These are phyloP conservation scores for Ceratina australensis DNA, from an alignment of 1,140 invertebrate genomes.

Conservation along the genomic window DNA sequence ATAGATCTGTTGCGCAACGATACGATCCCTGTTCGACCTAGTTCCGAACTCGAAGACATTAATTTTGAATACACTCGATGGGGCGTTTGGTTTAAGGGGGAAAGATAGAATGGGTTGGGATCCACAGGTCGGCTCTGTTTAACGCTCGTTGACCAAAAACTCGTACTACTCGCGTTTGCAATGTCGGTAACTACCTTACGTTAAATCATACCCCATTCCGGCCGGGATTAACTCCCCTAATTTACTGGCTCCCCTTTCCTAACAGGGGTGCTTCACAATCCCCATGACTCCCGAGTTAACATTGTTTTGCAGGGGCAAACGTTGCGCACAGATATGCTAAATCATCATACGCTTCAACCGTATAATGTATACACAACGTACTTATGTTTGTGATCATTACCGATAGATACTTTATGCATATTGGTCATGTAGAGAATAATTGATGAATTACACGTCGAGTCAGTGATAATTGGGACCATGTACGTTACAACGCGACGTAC, in stretches of 20 bases:
- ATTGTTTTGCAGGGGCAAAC: slow-evolving; percentile 41
- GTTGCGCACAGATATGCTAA: slow-evolving; percentile 13
- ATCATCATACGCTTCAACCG: background rate
- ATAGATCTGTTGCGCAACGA: background rate
- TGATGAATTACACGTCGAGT: slow-evolving; percentile 25
- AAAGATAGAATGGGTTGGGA: background rate
- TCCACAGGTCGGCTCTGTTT: slow-evolving; percentile 11
- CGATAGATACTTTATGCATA: slow-evolving; percentile 46
- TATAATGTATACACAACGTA: slow-evolving; percentile 26
- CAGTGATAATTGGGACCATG: slow-evolving; percentile 5
- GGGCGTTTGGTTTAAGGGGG: too few relatives aligned
- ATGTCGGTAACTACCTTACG: slow-evolving; percentile 27
- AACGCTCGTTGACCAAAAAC: slow-evolving; percentile 11
- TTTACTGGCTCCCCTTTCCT: slow-evolving; percentile 51
- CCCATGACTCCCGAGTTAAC: slow-evolving; percentile 43
- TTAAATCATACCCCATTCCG: slow-evolving; percentile 51
- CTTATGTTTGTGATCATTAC: slow-evolving; percentile 38
- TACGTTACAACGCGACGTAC: background rate
- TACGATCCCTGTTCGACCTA: slow-evolving; percentile 32
- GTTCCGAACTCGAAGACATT: slow-evolving; percentile 41
- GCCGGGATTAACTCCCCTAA: slow-evolving; percentile 63
- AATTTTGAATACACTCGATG: slow-evolving; percentile 47
- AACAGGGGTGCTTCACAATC: slow-evolving; percentile 4
- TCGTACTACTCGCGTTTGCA: background rate
- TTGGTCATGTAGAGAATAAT: slow-evolving; percentile 18